These are phyloP conservation scores for Sphinx pinastri DNA, from an alignment of 2,888 invertebrate species.

Conservation along the genomic window DNA sequence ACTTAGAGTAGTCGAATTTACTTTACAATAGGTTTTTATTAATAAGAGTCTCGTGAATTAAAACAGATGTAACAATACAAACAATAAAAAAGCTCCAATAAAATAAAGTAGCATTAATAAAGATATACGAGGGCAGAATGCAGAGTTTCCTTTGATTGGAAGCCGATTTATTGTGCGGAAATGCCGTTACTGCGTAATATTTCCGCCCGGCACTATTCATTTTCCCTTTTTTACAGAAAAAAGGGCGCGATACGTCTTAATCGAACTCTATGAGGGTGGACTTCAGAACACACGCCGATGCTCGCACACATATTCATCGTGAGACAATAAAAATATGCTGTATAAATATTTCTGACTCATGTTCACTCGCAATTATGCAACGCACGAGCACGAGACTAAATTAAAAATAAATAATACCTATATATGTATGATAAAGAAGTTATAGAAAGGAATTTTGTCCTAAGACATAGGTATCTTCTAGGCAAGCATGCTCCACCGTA, in stretches of 20 bases:
- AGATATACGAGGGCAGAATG: conserved; percentile 72
- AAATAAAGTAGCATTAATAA: conserved; percentile 82
- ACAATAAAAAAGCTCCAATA: conserved; percentile 77
- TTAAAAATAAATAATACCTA: no score
- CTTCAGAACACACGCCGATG: conserved; percentile 21
- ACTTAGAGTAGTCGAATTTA: background rate
- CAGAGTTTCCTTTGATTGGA: conserved; percentile 81
- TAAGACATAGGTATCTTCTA: no score
- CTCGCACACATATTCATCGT: background rate
- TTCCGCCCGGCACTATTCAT: conserved; percentile 81
- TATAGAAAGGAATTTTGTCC: no score
- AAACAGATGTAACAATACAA: conserved; percentile 70
- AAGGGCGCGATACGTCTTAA: conserved; percentile 83
- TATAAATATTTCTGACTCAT: no score
- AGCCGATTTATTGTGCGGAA: conserved; percentile 84
- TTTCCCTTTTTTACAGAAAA: conserved; percentile 82
- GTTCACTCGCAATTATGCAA: no score
- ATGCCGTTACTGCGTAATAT: conserved; percentile 83
- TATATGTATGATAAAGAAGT: no score
- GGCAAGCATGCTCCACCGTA: no score
- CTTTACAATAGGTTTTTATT: no score
- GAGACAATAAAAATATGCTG: no score
- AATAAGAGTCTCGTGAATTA: conserved; percentile 56
- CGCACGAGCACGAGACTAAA: no score
- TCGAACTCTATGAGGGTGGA: conserved; percentile 61